Evolutionary conservation across 2,797 vertebrate genomes (phyloP).

Genomic region (Pantherophis alleghaniensis): DNA sequence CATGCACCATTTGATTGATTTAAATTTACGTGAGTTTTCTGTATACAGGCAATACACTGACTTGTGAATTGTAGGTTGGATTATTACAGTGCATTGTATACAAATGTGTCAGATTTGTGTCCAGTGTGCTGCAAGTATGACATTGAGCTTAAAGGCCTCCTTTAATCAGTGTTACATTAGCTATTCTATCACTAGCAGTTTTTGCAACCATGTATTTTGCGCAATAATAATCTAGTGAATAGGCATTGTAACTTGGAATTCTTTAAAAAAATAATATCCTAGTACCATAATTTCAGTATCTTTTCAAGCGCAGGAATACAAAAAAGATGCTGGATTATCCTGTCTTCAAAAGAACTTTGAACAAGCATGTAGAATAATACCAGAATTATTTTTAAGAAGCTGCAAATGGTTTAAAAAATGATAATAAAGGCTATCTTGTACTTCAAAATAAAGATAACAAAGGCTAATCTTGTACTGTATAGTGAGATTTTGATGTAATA

Average conservation of each 20-base stretch:
- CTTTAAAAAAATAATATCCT: not conserved
- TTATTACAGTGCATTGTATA: not conserved
- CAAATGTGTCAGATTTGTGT: not conserved
- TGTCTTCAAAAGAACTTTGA: not conserved
- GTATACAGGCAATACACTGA: not conserved
- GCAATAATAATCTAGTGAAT: not conserved
- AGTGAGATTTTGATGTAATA: not conserved
- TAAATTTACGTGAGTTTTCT: not conserved
- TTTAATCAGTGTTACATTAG: not conserved
- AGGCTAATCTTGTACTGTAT: not conserved
- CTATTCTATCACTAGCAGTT: not conserved
- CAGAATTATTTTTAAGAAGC: not conserved
- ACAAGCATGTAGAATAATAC: not conserved
- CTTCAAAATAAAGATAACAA: not conserved
- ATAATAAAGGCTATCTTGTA: not conserved
- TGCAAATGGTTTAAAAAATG: not conserved
- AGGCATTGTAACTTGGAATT: not conserved
- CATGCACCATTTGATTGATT: not conserved
- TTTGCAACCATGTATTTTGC: not conserved
- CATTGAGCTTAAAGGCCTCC: not conserved
- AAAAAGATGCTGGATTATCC: not conserved
- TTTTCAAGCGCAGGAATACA: not conserved
- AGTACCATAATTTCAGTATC: not conserved
- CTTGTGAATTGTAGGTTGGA: not conserved
- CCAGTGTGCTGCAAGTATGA: not conserved